These are phyloP conservation scores for Camptogramma bilineatum DNA, from an alignment of 2,888 invertebrate species.

Conservation along the genomic window DNA sequence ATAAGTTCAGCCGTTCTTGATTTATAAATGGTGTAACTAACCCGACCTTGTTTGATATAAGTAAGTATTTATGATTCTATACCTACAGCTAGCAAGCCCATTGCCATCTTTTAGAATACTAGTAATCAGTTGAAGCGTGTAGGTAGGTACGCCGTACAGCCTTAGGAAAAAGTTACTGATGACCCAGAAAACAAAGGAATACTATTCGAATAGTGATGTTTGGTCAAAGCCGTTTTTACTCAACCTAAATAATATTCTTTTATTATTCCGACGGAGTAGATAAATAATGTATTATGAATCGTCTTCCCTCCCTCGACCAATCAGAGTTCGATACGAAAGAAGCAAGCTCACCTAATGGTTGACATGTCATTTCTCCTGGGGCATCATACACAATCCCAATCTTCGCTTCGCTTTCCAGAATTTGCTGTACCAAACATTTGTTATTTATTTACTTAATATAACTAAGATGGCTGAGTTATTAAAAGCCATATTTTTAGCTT, in stretches of 20 bases:
- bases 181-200: conserved; percentile 3
- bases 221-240: neutral
- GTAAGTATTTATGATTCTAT: too few relatives aligned
- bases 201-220: conserved; percentile 4
- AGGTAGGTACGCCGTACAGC: too few relatives aligned
- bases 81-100: neutral
- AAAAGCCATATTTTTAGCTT: too few relatives aligned
- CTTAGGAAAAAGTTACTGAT: neutral
- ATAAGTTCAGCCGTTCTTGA: too few relatives aligned
- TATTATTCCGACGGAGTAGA: conserved; percentile 9
- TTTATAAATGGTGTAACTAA: too few relatives aligned
- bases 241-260: conserved; percentile 11
- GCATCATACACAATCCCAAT: conserved; percentile 13
- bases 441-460: neutral
- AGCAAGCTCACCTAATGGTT: conserved; percentile 8
- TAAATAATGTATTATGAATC: conserved; percentile 21
- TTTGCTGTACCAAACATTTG: conserved; percentile 11
- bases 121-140: neutral
- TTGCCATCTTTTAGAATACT: neutral
- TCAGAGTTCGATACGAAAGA: conserved; percentile 8
- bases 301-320: conserved; percentile 10
- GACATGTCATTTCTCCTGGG: conserved; percentile 25
- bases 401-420: conserved; percentile 8
- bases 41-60: too few relatives aligned
- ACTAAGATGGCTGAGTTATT: too few relatives aligned